Percentiles rank a stretch among this genome's conserved stretches.
phyloP scores from a whole-genome alignment of 2,113 vertebrate species.

The Hemicordylus capensis region DNA sequence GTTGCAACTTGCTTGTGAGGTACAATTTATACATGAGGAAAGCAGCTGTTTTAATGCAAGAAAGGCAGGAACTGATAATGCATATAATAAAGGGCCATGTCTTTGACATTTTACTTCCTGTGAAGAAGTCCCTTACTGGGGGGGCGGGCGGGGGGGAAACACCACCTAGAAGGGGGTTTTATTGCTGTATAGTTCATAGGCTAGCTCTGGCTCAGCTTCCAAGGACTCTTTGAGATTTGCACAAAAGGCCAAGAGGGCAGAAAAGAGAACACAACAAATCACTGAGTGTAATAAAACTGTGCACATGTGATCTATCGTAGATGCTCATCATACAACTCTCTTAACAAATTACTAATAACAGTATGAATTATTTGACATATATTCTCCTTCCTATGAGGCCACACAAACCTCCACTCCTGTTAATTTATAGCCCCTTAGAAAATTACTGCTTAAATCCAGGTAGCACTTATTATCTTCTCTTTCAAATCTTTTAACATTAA shows the following conservation, averaged over 20 bases:
- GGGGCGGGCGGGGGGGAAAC: too few species aligned
- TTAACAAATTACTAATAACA: conserved; percentile 54
- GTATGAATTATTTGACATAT: conserved; percentile 45
- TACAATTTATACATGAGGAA: not conserved
- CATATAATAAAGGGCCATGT: not conserved
- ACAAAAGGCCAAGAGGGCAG: conserved; percentile 23
- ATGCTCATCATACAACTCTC: conserved; percentile 21
- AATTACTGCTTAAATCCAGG: conserved; percentile 56
- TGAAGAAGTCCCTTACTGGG: too few species aligned
- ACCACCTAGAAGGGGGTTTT: not conserved
- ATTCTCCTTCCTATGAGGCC: conserved; percentile 48
- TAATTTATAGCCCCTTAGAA: conserved; percentile 58
- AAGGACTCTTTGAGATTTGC: conserved; percentile 46
- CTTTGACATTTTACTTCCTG: not conserved
- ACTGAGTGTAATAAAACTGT: conserved; percentile 43
- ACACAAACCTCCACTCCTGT: conserved; percentile 41
- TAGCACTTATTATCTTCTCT: conserved; percentile 50
- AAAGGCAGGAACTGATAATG: not conserved
- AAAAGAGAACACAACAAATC: conserved; percentile 45
- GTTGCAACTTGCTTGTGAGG: not conserved
- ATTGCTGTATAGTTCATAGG: conserved; percentile 14
- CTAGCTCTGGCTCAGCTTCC: conserved; percentile 47
- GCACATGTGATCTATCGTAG: conserved; percentile 15
- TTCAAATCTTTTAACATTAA: conserved; percentile 60
- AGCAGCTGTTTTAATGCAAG: not conserved